Evolutionary conservation across 2,113 vertebrate genomes (phyloP).

Genomic region (Oncorhynchus masou): DNA sequence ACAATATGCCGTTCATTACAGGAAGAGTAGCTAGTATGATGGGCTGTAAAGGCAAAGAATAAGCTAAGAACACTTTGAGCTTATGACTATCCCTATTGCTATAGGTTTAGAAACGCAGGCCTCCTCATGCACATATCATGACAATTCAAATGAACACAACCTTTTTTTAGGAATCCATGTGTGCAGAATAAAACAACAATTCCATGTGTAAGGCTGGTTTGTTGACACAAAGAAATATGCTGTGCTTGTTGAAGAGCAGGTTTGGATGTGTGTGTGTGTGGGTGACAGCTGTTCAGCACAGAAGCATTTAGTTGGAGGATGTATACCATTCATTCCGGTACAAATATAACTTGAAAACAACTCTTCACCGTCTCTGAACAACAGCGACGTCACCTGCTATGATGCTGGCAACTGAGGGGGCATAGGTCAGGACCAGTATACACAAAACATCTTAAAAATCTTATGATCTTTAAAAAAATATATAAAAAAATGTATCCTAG

Average conservation of each 20-base stretch:
- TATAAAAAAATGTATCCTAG: no score
- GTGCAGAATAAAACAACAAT: background rate
- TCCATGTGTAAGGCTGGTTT: background rate
- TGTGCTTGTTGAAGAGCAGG: conserved; percentile 19
- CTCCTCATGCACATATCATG: no score
- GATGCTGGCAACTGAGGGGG: background rate
- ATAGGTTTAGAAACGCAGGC: no score
- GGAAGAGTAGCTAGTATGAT: no score
- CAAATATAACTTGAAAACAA: background rate
- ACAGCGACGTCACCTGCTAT: background rate
- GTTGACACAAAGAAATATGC: conserved; percentile 1
- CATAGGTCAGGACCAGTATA: background rate
- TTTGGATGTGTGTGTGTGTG: background rate
- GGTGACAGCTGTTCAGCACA: background rate
- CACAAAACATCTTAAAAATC: background rate
- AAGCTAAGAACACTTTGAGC: no score
- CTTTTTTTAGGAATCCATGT: no score
- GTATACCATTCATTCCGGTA: background rate
- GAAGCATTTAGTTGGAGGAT: background rate
- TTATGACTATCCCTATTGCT: no score
- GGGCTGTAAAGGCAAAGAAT: no score
- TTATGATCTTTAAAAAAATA: no score
- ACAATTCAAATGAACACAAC: no score
- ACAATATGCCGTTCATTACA: no score
- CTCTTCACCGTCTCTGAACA: background rate